Base-by-base conservation (phyloP, 2,888 invertebrate genomes). In the Drosophila prolongata region DNA sequence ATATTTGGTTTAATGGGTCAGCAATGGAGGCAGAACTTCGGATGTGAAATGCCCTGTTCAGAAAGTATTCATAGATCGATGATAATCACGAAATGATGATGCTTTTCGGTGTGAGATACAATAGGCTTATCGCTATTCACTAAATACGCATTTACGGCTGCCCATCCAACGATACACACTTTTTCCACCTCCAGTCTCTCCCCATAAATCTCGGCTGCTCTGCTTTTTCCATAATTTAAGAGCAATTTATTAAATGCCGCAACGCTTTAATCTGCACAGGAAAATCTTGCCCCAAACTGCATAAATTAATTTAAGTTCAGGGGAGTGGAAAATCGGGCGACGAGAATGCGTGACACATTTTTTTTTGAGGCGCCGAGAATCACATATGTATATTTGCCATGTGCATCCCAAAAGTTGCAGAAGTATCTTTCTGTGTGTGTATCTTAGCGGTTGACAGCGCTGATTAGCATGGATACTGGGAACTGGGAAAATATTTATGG, bases 241-340 rank as follows among this genome's bases (percentile, higher is more conserved):
- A 75, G 75, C 85, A 87, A 87, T 85, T 85, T 87, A 85, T 85
- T 82, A 85, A 85, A 81, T 74, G 81, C 81, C 61, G 62, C 80
- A 65, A 61, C 65, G 73, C 65, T 73, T 79, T 85, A 83, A 87
- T 85, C 85, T 85, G 87, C 76, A 73, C 62, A 75, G 78, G 75
- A 79, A 76, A 75, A 85, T 82, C 80, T 79, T 49, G 49, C 58
- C 73, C 74, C 68, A 66, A 78, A 78, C 83, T 87, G 86, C 79
- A 85, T 85, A 87, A 85, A 87, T 87, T 87, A 85, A 87, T 87
- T 84, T 60, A 60, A 74, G 73, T 72, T 43, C 40, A 14, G 14
- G 30, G 55, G 44, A 57, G 44, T 49, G 62, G 6, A 64, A 46
- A 44, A 30, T 24, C 34, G 13, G 19, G 44, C 55, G 46, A 53